phyloP scores from a whole-genome alignment of 2,113 vertebrate species.

The Chloropsis hardwickii region DNA sequence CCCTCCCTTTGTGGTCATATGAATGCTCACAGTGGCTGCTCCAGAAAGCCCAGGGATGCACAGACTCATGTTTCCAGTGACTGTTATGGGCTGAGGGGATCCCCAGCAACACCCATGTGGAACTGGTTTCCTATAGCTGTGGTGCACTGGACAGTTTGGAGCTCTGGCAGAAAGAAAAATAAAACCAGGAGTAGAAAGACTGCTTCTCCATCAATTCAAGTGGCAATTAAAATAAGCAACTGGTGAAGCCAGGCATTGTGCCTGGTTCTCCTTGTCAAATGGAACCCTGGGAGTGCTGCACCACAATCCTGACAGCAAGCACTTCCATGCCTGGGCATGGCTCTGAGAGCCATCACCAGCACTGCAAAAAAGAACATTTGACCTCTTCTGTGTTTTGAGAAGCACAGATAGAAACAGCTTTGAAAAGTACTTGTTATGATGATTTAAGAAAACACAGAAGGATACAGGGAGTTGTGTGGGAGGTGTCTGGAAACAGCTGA shows the following conservation, averaged over 20 bases:
- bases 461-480: neutral
- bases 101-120: neutral
- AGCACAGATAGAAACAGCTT: neutral
- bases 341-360: neutral
- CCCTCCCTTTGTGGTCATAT: neutral
- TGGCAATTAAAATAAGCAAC: neutral
- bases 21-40: neutral
- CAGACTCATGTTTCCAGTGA: neutral
- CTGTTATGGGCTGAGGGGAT: neutral
- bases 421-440: neutral
- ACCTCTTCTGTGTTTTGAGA: neutral
- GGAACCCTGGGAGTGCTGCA: neutral
- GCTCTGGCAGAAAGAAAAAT: neutral
- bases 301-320: neutral
- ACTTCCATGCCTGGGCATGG: too few relatives aligned
- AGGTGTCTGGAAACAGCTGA: neutral
- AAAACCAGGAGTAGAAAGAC: neutral
- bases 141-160: neutral
- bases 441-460: neutral
- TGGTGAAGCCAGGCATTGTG: neutral
- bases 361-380: neutral
- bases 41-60: neutral
- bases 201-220: neutral
- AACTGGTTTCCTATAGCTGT: neutral
- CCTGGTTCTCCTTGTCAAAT: neutral